Evolutionary conservation across 2,113 vertebrate genomes (phyloP), one percentile per base, ranked within the genome.

Genomic region (Ramphastos sulfuratus): DNA sequence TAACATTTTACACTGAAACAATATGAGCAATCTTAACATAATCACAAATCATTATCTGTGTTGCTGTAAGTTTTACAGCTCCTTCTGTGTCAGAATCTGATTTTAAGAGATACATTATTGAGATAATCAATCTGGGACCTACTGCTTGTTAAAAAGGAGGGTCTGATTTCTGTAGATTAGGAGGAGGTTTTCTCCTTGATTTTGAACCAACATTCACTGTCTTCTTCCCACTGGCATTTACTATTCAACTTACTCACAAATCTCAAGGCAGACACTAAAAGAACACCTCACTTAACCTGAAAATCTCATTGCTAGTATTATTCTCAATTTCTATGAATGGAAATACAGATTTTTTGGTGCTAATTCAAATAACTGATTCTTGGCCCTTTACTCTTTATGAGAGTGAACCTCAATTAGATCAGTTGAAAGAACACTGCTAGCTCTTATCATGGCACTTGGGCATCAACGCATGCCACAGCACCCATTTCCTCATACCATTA

Each of bases 1-100:
- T 55, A 87, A 15, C 5, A 63, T 90, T 91, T 85, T 65, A 87
- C 16, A 89, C 15, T 59, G n/a, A 91, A 89, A 95, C 72, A 67
- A 44, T 17, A 77, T 6, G 3, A 82, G 12, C 19, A 73, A 82
- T 15, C 63, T 58, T 46, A 85, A 18, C 7, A 79, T 24, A 10
- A 69, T 6, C 4, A 27, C 31, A 74, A 63, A 46, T 50, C 10
- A 72, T 66, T 66, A 52, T 59, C 21, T 37, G 9, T 71, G 42
- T 56, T 46, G 28, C 56, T 77, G 44, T 28, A 84, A 84, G 48
- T 91, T 93, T 78, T 52, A 75, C 39, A 87, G 77, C 19, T 74
- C 9, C 6, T 0, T 59, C 52, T 85, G 66, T 20, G 28, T 82
- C 71, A 74, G 35, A 87, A 85, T 52, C 33, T 67, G 73, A 82